A percentile compares a stretch with the other conserved stretches of the same genome.
phyloP scores from a whole-genome alignment of 2,113 vertebrate species.

The Geococcyx californianus region DNA sequence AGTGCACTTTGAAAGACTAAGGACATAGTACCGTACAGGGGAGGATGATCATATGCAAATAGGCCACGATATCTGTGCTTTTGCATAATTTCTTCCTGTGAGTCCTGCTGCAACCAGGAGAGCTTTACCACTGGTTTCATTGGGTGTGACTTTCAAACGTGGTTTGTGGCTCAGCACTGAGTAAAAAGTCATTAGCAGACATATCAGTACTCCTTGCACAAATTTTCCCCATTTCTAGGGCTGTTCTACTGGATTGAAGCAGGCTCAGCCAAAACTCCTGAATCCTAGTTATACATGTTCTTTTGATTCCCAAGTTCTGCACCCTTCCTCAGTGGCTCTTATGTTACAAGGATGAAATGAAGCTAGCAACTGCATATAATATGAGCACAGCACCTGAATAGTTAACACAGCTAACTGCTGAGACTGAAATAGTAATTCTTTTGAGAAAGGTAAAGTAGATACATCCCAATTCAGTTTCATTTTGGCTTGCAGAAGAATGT shows the following conservation, averaged over 20 bases:
- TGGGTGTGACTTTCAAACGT: not conserved
- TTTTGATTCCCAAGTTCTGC: not conserved
- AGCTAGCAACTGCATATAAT: not conserved
- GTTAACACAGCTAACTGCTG: not conserved
- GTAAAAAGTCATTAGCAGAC: not conserved
- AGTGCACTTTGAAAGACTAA: not conserved
- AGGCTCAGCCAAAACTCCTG: not conserved
- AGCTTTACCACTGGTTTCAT: not conserved
- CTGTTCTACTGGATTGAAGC: not conserved
- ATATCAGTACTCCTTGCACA: not conserved
- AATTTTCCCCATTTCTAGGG: not conserved
- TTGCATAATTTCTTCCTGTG: not conserved
- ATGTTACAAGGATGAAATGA: not conserved
- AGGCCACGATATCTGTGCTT: too few species aligned
- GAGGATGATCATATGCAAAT: not conserved
- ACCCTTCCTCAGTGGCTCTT: not conserved
- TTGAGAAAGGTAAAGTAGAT: not conserved
- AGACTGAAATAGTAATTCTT: not conserved
- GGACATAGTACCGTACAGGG: not conserved
- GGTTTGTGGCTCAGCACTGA: not conserved
- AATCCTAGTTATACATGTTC: not conserved
- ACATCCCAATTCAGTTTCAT: not conserved
- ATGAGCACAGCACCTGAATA: not conserved
- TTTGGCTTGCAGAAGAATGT: not conserved
- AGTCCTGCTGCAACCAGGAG: not conserved